These are phyloP conservation scores for Numenius arquata DNA, from an alignment of 2,113 vertebrate species.

Conservation along the genomic window DNA sequence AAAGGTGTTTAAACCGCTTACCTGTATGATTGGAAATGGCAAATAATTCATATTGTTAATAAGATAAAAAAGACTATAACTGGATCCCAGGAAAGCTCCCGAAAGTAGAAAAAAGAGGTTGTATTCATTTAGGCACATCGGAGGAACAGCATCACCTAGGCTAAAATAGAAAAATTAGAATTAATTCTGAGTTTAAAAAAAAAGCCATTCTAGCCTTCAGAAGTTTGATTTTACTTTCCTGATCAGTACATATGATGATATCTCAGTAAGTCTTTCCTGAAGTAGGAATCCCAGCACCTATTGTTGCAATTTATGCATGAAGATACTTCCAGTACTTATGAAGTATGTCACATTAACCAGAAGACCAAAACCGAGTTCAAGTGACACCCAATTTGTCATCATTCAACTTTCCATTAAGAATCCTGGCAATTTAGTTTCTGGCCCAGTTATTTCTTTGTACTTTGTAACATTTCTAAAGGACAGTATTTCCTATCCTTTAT, in stretches of 20 bases:
- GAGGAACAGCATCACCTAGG: constrained; percentile 16
- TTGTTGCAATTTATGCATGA: background rate
- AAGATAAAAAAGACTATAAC: constrained; percentile 88
- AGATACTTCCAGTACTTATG: background rate
- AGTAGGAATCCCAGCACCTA: background rate
- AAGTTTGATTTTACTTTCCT: background rate
- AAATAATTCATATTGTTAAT: constrained; percentile 93
- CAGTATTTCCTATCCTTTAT: background rate
- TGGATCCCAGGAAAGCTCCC: constrained; percentile 91
- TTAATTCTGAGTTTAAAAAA: background rate
- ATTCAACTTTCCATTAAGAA: background rate
- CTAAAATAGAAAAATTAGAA: constrained; percentile 19
- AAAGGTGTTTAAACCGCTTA: constrained; percentile 51
- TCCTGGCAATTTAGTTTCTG: background rate
- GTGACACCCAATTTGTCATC: background rate
- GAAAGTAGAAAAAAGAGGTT: constrained; percentile 87
- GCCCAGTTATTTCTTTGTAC: background rate
- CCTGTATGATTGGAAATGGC: constrained; percentile 90
- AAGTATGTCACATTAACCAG: background rate
- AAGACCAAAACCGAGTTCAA: background rate
- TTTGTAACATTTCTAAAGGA: background rate
- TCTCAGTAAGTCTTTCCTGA: background rate
- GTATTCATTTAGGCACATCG: constrained; percentile 89
- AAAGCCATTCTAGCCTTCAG: background rate
- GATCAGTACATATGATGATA: background rate